phyloP scores from a whole-genome alignment of 2,888 invertebrate species.

The Rhabditoides inermis region DNA sequence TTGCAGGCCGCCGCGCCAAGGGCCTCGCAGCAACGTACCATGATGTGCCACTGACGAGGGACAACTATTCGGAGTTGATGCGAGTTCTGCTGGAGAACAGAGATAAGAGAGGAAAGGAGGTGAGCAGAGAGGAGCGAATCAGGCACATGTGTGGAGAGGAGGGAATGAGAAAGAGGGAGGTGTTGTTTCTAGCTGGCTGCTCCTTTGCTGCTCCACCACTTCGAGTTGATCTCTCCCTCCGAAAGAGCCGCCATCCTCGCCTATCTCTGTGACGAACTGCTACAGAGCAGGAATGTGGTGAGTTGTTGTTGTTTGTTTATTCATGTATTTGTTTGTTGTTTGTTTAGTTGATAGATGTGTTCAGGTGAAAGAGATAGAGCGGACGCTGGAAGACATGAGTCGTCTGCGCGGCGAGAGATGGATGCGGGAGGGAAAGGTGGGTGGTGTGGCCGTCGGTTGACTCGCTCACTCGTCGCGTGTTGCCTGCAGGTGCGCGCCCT shows the following conservation, averaged over 20 bases:
- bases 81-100: conserved; percentile 54
- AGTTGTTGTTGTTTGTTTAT: no score
- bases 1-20: no score
- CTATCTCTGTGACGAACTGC: conserved; percentile 83
- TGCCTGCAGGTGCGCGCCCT: conserved; percentile 5
- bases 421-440: conserved; percentile 80
- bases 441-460: conserved; percentile 5
- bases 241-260: conserved; percentile 80
- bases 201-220: conserved; percentile 76
- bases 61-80: conserved; percentile 81
- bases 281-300: conserved; percentile 79
- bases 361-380: conserved; percentile 69
- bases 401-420: conserved; percentile 82
- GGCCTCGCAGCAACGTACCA: no score
- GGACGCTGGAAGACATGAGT: conserved; percentile 74
- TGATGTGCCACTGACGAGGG: conserved; percentile 76
- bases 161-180: no score
- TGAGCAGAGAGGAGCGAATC: conserved; percentile 1
- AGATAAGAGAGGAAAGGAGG: conserved; percentile 14
- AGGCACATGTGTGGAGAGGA: no score
- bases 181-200: no score
- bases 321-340: no score
- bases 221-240: conserved; percentile 74
- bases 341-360: background rate
- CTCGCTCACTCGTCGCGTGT: no score